Evolutionary conservation across 1,140 invertebrate genomes (phyloP).

Genomic region (Drosophila eugracilis): DNA sequence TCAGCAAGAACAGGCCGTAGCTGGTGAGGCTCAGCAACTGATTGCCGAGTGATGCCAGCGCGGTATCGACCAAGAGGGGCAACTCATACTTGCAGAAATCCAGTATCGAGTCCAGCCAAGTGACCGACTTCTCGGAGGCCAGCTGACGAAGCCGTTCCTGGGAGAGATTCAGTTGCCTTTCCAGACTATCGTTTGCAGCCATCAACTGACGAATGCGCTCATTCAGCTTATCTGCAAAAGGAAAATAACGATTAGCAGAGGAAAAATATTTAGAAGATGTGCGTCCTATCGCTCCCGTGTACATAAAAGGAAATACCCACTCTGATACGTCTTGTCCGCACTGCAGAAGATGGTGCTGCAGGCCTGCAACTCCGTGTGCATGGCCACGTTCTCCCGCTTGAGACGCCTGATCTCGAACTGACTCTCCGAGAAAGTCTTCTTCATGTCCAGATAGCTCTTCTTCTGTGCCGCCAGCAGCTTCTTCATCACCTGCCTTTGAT

Average conservation of each 20-base stretch:
- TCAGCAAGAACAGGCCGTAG: conserved; percentile 54
- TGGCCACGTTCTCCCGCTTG: conserved; percentile 84
- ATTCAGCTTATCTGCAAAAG: conserved; percentile 71
- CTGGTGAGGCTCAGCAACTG: conserved; percentile 55
- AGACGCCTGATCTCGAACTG: conserved; percentile 84
- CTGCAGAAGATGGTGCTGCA: conserved; percentile 81
- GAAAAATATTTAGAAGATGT: too few relatives aligned
- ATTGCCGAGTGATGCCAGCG: conserved; percentile 51
- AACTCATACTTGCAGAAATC: conserved; percentile 84
- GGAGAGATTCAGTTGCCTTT: conserved; percentile 57
- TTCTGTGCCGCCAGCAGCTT: conserved; percentile 84
- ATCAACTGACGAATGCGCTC: conserved; percentile 72
- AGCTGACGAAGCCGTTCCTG: conserved; percentile 73
- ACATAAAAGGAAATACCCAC: conserved; percentile 28
- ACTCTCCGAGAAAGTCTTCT: conserved; percentile 80
- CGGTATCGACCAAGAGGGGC: conserved; percentile 53
- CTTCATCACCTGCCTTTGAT: conserved; percentile 85
- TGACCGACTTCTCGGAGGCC: conserved; percentile 69
- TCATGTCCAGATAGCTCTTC: conserved; percentile 84
- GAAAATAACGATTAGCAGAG: too few relatives aligned
- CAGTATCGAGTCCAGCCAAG: conserved; percentile 83
- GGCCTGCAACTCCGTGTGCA: conserved; percentile 74
- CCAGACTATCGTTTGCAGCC: conserved; percentile 64
- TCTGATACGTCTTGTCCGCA: conserved; percentile 76
- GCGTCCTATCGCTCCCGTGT: too few relatives aligned